A percentile compares a stretch with the other conserved stretches of the same genome.
phyloP scores from a whole-genome alignment of 1,140 invertebrate species.

The Drosophila busckii region DNA sequence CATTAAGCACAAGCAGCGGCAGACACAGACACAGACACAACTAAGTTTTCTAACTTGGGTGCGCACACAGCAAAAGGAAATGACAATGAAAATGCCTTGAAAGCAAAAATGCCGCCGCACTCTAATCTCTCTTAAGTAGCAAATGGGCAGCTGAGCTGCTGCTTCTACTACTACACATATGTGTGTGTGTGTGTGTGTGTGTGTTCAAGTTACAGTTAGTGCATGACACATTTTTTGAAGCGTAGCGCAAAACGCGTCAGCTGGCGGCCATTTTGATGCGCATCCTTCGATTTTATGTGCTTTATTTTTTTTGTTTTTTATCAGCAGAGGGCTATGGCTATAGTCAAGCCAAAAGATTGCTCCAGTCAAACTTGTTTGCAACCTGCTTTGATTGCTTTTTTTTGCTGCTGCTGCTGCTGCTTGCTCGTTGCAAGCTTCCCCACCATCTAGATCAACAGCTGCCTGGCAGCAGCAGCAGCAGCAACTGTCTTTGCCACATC shows the following conservation, averaged over 20 bases:
- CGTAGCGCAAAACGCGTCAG: conserved; percentile 28
- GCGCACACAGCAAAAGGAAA: conserved; percentile 44
- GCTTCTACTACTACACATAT: too few relatives aligned
- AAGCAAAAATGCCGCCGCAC: conserved; percentile 35
- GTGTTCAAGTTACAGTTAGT: conserved; percentile 34
- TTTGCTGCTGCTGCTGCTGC: conserved; percentile 36
- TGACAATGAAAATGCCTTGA: conserved; percentile 61
- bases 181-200: too few relatives aligned
- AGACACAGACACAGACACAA: conserved; percentile 14
- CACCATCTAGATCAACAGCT: too few relatives aligned
- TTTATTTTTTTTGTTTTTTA: too few relatives aligned
- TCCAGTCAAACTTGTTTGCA: conserved; percentile 59
- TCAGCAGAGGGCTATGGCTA: too few relatives aligned
- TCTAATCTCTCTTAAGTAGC: conserved; percentile 24
- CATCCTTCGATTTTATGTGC: conserved; percentile 35
- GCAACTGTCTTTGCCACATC: not conserved
- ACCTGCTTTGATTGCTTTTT: conserved; percentile 74
- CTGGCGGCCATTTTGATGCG: conserved; percentile 34
- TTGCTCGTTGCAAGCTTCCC: conserved; percentile 13
- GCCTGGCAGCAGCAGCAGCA: not conserved
- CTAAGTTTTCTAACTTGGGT: too few relatives aligned
- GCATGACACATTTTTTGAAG: conserved; percentile 36
- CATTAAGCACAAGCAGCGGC: conserved; percentile 61
- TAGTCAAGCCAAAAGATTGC: not conserved
- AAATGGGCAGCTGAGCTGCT: not conserved